phyloP scores from a whole-genome alignment of 2,888 invertebrate species.

The Drosophila subquinaria region DNA sequence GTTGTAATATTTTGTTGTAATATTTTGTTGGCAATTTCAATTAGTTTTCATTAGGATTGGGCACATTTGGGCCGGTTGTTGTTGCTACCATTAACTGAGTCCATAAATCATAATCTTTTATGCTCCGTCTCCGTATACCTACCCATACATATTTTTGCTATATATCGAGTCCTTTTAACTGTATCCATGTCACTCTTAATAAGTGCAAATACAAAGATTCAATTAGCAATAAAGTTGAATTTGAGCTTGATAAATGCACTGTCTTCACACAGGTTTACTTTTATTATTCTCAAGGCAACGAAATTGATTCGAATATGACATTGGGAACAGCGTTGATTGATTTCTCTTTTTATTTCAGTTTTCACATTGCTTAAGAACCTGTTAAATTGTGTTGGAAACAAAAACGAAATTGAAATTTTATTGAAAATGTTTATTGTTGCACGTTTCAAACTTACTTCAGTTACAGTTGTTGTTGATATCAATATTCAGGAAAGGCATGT shows the following conservation, averaged over 20 bases:
- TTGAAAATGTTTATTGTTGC: conserved; percentile 78
- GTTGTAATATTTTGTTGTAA: conserved; percentile 3
- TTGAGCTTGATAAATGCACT: neutral
- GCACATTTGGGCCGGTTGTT: conserved; percentile 3
- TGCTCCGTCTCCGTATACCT: neutral
- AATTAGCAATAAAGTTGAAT: neutral
- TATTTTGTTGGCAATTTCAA: conserved; percentile 6
- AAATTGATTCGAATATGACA: neutral
- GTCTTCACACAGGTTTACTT: neutral
- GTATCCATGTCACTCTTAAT: conserved; percentile 26
- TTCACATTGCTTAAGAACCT: neutral
- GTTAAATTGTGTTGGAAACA: neutral
- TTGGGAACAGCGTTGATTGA: neutral
- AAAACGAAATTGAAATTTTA: conserved; percentile 18
- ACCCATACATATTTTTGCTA: neutral
- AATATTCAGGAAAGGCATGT: neutral
- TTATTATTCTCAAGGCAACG: neutral
- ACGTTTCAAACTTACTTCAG: conserved; percentile 74
- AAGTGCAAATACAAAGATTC: neutral
- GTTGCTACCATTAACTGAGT: conserved; percentile 20
- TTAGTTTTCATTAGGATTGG: conserved; percentile 22
- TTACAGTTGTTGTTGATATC: conserved; percentile 51
- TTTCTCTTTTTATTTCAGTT: neutral
- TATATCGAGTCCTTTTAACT: neutral
- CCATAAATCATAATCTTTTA: conserved; percentile 38